These are phyloP conservation scores for Rhopilema esculentum DNA, from an alignment of 30 jellyfish, hydroid and myxozoan species.

Conservation along the genomic window DNA sequence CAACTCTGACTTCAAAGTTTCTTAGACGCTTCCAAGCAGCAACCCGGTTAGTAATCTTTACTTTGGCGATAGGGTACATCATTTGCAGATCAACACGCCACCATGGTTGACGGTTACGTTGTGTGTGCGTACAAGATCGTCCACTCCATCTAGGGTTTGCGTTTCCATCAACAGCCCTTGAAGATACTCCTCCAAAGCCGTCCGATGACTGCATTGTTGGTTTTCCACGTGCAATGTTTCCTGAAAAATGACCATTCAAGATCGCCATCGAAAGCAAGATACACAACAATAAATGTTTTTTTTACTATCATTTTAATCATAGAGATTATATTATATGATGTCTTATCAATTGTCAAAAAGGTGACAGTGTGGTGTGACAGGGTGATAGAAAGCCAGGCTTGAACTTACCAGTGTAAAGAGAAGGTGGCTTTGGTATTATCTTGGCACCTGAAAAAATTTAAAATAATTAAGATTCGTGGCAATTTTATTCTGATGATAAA, in stretches of 20 bases:
- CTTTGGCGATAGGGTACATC: slow-evolving; percentile 57
- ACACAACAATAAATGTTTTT: too few species aligned
- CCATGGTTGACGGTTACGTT: slow-evolving; percentile 43
- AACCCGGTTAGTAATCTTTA: slow-evolving; percentile 57
- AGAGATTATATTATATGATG: too few species aligned
- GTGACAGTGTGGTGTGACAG: background rate
- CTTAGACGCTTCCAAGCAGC: slow-evolving; percentile 42
- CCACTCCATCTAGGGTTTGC: slow-evolving; percentile 45
- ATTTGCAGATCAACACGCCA: slow-evolving; percentile 74
- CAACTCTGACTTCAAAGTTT: slow-evolving; percentile 54
- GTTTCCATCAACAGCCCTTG: slow-evolving; percentile 70
- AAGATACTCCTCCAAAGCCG: slow-evolving; percentile 55
- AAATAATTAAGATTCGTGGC: background rate
- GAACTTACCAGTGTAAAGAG: slow-evolving; percentile 69
- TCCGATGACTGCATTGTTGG: slow-evolving; percentile 67
- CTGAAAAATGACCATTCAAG: background rate
- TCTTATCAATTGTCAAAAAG: too few species aligned
- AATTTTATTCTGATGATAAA: too few species aligned
- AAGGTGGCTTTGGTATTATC: slow-evolving; percentile 50
- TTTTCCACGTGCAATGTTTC: slow-evolving; percentile 65
- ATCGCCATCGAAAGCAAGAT: background rate
- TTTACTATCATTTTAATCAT: too few species aligned
- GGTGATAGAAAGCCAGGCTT: too few species aligned
- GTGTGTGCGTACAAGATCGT: slow-evolving; percentile 71
- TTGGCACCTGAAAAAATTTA: slow-evolving; percentile 38